These are phyloP conservation scores for Distichodus sexfasciatus DNA, from an alignment of 2,797 vertebrate genomes.

Conservation along the genomic window DNA sequence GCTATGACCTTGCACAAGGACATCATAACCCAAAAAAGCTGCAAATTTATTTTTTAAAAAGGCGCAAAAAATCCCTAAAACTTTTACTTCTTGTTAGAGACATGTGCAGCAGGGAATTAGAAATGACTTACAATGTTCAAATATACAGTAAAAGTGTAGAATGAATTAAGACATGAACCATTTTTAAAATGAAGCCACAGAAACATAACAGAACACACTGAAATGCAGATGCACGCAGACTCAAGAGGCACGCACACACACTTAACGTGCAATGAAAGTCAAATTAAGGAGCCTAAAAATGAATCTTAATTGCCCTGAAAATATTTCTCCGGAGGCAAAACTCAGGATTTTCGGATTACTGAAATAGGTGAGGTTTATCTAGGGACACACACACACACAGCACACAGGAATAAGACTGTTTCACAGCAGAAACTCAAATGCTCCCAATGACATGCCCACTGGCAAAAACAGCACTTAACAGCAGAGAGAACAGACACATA, in stretches of 20 bases:
- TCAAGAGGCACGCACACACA: neutral
- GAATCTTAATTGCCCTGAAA: neutral
- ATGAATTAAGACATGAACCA: too few relatives aligned
- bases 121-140: neutral
- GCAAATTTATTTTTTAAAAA: neutral
- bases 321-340: neutral
- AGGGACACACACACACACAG: neutral
- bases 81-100: neutral
- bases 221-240: neutral
- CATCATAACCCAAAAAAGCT: neutral
- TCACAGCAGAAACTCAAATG: neutral
- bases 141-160: too few relatives aligned
- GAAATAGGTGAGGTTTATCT: neutral
- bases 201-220: neutral
- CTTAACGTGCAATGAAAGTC: neutral
- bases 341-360: neutral
- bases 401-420: neutral
- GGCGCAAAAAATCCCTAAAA: too few relatives aligned
- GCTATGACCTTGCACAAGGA: neutral
- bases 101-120: neutral
- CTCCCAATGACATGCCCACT: neutral
- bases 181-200: too few relatives aligned
- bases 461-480: neutral
- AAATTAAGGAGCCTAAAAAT: neutral
- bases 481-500: neutral